Evolutionary conservation across 2,888 invertebrate genomes (phyloP).

Genomic region (Argynnis bischoffii): DNA sequence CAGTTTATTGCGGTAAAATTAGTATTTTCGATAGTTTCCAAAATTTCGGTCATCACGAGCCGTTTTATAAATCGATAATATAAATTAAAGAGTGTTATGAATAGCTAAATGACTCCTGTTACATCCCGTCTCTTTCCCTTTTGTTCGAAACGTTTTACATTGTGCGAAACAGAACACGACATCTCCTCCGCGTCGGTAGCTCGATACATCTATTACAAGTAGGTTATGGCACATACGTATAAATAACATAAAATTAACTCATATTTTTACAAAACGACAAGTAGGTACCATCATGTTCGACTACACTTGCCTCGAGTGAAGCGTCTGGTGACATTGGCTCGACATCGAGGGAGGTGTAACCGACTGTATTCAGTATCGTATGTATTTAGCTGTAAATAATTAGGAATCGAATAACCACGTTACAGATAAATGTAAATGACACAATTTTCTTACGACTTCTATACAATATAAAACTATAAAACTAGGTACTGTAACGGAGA

Average conservation of each 20-base stretch:
- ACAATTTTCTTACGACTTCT: conserved; percentile 58
- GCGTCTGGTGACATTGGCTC: conserved; percentile 32
- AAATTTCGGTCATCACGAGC: conserved; percentile 12
- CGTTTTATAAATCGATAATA: conserved; percentile 9
- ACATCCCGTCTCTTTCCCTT: conserved; percentile 29
- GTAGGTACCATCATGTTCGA: conserved; percentile 49
- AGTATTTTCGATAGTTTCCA: background rate
- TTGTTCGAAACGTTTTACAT: conserved; percentile 33
- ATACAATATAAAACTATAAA: conserved; percentile 72
- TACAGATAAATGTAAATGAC: conserved; percentile 43
- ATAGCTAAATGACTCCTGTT: conserved; percentile 36
- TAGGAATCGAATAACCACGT: conserved; percentile 43
- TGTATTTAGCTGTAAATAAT: conserved; percentile 30
- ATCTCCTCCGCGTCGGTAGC: conserved; percentile 55
- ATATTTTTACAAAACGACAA: conserved; percentile 58
- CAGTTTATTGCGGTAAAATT: background rate
- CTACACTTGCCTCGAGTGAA: conserved; percentile 42
- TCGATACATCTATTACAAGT: conserved; percentile 55
- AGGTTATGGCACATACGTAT: conserved; percentile 74
- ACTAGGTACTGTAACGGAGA: conserved; percentile 71
- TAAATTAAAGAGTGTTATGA: conserved; percentile 34
- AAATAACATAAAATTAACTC: conserved; percentile 61
- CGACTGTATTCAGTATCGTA: conserved; percentile 27
- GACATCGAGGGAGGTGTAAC: conserved; percentile 38
- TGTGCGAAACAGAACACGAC: conserved; percentile 43